Evolutionary conservation across 2,113 vertebrate genomes (phyloP), one percentile per base, ranked within the genome.

Genomic region (Sturnus vulgaris): DNA sequence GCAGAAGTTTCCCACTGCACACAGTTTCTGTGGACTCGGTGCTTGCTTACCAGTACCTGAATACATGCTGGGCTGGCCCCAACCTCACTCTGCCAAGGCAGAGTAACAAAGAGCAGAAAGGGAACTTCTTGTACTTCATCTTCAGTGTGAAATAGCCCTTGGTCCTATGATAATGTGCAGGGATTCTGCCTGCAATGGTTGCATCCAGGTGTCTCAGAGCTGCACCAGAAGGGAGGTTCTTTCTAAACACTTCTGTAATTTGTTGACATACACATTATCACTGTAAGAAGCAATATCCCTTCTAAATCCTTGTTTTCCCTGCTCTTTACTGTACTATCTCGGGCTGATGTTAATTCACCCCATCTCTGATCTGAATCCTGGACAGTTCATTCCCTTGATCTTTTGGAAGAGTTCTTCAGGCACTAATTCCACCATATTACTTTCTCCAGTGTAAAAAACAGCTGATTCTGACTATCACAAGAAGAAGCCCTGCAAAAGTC

Each of bases 141-240:
- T 68, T 70, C n/a, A 63, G 10, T 35, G 44, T 24, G 59, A 63
- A 75, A 44, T 4, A 79, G 65, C 14, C 25, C 24, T 30, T 35
- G 20, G 11, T 44, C 16, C 53, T 59, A 7, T 10, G 12, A 57
- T 57, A 57, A 64, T 11, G 20, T 14, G 66, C 1, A 2, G 37
- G 50, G 57, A 44, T 82, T 81, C 70, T 53, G 27, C 47, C 52
- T 22, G 30, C 47, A 78, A 7, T 47, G 46, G 39, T 56, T 76
- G 71, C 57, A 52, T 76, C 71, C 82, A 85, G 79, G 37, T 72
- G 30, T 71, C 69, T 73, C 82, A 90, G 56, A 89, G 72, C 59
- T 91, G 75, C 25, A 78, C 15, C 21, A 11, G 21, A 64, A 86
- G 22, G 24, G 33, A 92, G 77, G 37, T 27, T 49, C 57, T 68